Evolutionary conservation across 2,888 invertebrate species (phyloP).

Genomic region (Meiosimyza decipiens): DNA sequence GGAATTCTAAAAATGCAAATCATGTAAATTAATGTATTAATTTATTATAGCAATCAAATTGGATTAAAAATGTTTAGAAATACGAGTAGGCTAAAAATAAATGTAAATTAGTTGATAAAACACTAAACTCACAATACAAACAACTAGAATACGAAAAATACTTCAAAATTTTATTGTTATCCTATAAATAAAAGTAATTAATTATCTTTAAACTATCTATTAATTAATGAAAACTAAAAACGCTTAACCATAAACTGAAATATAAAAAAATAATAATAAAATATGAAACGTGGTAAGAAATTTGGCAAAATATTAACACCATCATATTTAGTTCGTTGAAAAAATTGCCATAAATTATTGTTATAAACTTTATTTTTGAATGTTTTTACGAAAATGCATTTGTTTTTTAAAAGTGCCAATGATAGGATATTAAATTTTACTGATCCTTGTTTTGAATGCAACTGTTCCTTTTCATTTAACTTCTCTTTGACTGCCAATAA

Average conservation of each 20-base stretch:
- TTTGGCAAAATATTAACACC: not conserved
- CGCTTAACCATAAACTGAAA: conserved; percentile 26
- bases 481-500: no score
- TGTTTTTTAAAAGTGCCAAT: no score
- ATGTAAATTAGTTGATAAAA: conserved; percentile 15
- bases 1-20: no score
- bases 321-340: not conserved
- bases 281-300: not conserved
- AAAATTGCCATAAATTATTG: not conserved
- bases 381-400: no score
- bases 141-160: not conserved
- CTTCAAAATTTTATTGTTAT: conserved; percentile 26
- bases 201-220: conserved; percentile 24
- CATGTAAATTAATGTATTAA: not conserved
- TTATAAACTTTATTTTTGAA: not conserved
- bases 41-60: conserved; percentile 22
- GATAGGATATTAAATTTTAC: no score
- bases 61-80: conserved; percentile 1
- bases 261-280: not conserved
- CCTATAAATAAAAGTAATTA: conserved; percentile 17
- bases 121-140: not conserved
- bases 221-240: conserved; percentile 30
- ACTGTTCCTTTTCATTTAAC: no score
- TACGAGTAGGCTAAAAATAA: not conserved
- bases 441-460: no score